Evolutionary conservation across 2,888 invertebrate species (phyloP), one percentile per base, ranked within the genome.

Genomic region (Heliconius cydno): DNA sequence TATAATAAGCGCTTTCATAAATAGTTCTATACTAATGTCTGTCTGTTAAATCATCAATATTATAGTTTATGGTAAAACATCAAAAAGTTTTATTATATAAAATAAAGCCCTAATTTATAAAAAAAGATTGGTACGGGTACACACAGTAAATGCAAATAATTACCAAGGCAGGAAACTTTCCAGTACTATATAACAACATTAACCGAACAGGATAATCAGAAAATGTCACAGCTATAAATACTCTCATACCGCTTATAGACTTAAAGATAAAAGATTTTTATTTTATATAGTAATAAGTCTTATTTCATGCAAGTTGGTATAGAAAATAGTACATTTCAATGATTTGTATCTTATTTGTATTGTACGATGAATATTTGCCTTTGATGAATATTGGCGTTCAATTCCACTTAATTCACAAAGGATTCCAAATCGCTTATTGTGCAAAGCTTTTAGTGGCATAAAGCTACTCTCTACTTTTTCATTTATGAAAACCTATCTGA

Each of bases 171-270:
- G 30, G 30, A 57, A 38, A 73, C 60, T 73, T 73, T 73, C 73
- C 25, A 63, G 38, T 57, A 52, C 57, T 67, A 72, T 65, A 25
- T 30, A 67, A 73, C 41, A 68, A 60, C 67, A 67, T 67, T 52
- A 38, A 68, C 28, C 30, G 73, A 57, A 60, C 73, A 60, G 6
- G 34, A 38, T 73, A 67, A 66, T 46, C 67, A 68, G 46, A 70
- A 79, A 79, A 79, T 79, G 75, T 46, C 79, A 75, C 68, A 63
- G 75, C 75, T 79, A 68, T 79, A 57, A 68, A 70, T 66, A 70
- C 25, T 13, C 28, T 75, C 68, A 46, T 60, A 41, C 22, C 15
- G 41, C 3, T 30, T 38, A 78, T 6, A 34, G 28, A 68, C 41
- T 57, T 71, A 52, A 73, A 60, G n/a, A 34, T n/a, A 34, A 72